Conservation (phyloP, 2,888 invertebrate species). For the Caenorhabditis drosophilae region DNA sequence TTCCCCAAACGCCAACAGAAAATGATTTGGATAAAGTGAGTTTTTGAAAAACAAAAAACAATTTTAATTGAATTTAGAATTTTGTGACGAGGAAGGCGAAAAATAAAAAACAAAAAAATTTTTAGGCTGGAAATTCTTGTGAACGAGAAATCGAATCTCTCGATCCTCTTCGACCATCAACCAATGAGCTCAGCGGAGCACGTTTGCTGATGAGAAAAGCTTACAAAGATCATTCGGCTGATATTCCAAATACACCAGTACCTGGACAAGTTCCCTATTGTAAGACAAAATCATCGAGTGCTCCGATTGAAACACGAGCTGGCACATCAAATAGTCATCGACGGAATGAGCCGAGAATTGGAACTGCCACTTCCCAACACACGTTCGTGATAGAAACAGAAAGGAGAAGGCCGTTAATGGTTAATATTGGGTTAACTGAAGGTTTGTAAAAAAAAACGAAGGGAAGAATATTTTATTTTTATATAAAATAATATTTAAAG, state of each 20-base stretch:
- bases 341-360: conserved; percentile 29
- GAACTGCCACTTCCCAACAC: conserved; percentile 48
- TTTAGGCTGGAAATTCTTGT: conserved; percentile 31
- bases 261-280: conserved; percentile 7
- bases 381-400: conserved; percentile 51
- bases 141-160: conserved; percentile 48
- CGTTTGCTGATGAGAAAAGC: conserved; percentile 44
- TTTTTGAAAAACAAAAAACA: neutral
- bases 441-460: conserved; percentile 5
- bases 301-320: neutral
- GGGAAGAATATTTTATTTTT: neutral
- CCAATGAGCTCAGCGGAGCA: conserved; percentile 50
- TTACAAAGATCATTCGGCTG: conserved; percentile 24
- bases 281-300: neutral
- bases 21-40: conserved; percentile 6
- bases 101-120: neutral
- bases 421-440: conserved; percentile 45
- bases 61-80: neutral
- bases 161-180: conserved; percentile 45
- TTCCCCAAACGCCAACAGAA: conserved; percentile 32
- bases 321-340: neutral
- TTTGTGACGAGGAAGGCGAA: neutral
- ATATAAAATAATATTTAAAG: conserved; percentile 3
- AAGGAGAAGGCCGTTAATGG: conserved; percentile 36
- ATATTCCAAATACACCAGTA: conserved; percentile 1